Evolutionary conservation across 2,797 vertebrate species (phyloP), one percentile per base, ranked within the genome.

Genomic region (Capromys pilorides): DNA sequence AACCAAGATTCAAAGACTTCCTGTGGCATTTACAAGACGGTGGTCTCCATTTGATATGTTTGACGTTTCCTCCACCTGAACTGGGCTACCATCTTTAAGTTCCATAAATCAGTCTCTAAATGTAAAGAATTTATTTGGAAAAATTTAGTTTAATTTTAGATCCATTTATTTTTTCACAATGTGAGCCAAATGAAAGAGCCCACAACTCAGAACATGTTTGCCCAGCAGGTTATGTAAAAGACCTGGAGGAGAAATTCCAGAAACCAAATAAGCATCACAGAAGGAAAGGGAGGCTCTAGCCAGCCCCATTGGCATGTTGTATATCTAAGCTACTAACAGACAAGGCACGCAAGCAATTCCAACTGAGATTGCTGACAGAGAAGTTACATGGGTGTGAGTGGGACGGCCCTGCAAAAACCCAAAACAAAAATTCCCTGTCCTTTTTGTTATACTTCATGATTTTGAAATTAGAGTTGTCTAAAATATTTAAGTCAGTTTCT

Each of bases 21-120:
- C 2, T 13, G 5, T 67, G 69, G 51, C 31, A 3, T 28, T 84
- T n/a, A n/a, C 8, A 18, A 57, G 39, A 59, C 2, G 12, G 26
- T 0, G 39, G 7, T 0, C 10, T 81, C 64, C 3, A 9, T 41
- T 71, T 28, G 7, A 3, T 36, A 9, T 0, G 2, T 7, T 54
- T 57, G 9, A 24, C 12, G 82, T 73, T 66, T 6, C 22, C 12
- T 1, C 24, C 14, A 14, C 2, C 6, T 82, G 16, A 2, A 18
- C 2, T 9, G 11, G 28, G 31, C 26, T 41, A 14, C 28, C 49
- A 0, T 2, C 79, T 88, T 87, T 31, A 21, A 39, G 4, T 0
- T 66, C 71, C 39, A 12, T 45, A 57, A 39, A 24, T 57, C 39
- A 11, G 33, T 31, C 66, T 62, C 66, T 45, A 86, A 91, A 83